Evolutionary conservation across 2,797 vertebrate species (phyloP).

Genomic region (Malurus splendens): DNA sequence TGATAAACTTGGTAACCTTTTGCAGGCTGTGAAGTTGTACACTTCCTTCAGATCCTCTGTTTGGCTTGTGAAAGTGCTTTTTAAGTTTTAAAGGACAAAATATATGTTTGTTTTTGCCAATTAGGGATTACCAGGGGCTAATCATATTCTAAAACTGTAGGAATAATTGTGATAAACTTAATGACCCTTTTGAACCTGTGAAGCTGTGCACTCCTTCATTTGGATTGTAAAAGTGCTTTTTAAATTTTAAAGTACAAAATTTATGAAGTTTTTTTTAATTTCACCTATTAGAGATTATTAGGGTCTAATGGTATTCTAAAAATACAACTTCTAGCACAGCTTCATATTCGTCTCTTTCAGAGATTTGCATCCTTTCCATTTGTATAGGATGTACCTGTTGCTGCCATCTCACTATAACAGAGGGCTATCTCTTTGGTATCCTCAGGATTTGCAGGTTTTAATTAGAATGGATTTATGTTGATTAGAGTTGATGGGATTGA

Average conservation of each 20-base stretch:
- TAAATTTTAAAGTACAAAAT: background rate
- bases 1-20: conserved; percentile 10
- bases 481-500: conserved; percentile 60
- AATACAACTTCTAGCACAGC: background rate
- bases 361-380: background rate
- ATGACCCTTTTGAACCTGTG: background rate
- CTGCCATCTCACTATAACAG: background rate
- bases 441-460: conserved; percentile 51
- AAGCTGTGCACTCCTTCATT: background rate
- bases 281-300: background rate
- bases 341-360: background rate
- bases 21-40: background rate
- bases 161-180: background rate
- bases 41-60: background rate
- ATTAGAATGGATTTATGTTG: conserved; percentile 63
- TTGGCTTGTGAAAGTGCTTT: background rate
- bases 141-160: background rate
- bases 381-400: background rate
- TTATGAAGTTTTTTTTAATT: background rate
- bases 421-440: conserved; percentile 42
- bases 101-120: background rate
- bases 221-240: background rate
- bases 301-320: background rate
- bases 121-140: background rate
- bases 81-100: background rate